Percentiles rank a stretch among this genome's conserved stretches.
phyloP scores from a whole-genome alignment of 2,888 invertebrate genomes.

The Zonitis immaculata region DNA sequence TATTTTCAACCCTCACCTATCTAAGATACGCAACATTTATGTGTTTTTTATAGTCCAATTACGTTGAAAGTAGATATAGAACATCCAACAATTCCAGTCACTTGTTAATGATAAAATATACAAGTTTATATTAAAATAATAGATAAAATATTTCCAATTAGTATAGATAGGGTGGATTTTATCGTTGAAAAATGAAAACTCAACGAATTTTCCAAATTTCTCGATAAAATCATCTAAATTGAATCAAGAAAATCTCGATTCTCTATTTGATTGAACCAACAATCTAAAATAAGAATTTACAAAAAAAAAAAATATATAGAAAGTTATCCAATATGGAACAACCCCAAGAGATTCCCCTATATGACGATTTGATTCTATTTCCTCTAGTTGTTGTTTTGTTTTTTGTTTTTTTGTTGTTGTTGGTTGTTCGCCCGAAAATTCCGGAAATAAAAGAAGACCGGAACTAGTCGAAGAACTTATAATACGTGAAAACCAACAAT shows the following conservation, averaged over 20 bases:
- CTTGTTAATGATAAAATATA: slow-evolving; percentile 19
- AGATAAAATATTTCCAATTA: too few species aligned
- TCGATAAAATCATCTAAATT: too few species aligned
- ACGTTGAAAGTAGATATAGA: slow-evolving; percentile 9
- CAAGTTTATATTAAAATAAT: too few species aligned
- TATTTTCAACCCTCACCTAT: slow-evolving; percentile 25
- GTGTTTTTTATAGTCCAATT: slow-evolving; percentile 27
- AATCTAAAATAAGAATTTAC: neutral
- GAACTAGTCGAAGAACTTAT: too few species aligned
- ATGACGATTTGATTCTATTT: neutral
- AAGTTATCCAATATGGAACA: neutral
- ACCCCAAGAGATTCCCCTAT: neutral
- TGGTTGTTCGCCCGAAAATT: neutral
- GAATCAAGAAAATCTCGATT: too few species aligned
- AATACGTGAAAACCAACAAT: too few species aligned
- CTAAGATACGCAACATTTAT: slow-evolving; percentile 23
- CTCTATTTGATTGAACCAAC: too few species aligned
- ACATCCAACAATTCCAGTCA: too few species aligned
- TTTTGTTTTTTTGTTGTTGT: neutral
- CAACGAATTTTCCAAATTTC: too few species aligned
- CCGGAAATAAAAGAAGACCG: too few species aligned
- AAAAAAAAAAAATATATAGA: neutral
- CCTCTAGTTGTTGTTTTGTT: neutral
- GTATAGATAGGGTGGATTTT: too few species aligned
- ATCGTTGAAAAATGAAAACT: too few species aligned